Base-by-base conservation (phyloP, 2,888 invertebrate genomes). In the Erpobdella octoculata region DNA sequence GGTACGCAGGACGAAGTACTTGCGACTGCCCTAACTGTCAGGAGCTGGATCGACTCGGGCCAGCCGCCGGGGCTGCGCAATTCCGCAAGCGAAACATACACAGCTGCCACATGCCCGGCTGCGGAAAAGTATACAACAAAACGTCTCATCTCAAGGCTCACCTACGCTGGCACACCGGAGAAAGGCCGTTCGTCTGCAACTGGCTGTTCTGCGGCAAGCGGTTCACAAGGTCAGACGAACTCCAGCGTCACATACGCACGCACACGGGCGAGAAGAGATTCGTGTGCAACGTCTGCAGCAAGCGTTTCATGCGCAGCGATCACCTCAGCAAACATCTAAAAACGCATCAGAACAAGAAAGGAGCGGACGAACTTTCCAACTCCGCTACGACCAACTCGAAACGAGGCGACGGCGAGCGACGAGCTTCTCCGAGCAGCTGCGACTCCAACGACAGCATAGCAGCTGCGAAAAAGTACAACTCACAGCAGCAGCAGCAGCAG, bases 1-100 rank as follows among this genome's bases (percentile, higher is more conserved):
- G 95, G 72, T 96, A 95, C 86, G 93, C 95, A 36, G 95, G 95
- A 0, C 87, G 95, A 33, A 94, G 95, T 31, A 96, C 95, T 48
- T 98, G 97, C 85, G 96, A 96, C 85, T 98, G 97, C 81, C 97
- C 97, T 72, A 97, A 98, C 85, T 98, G 98, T 83, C 93, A 94
- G 84, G 96, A 97, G 85, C 94, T 94, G 28, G 82, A 83, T 84
- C 87, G 94, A 70, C 86, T 94, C 73, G 96, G 94, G 25, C 81
- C 81, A 2, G 93, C 93, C 31, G 95, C 93, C 21, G 69, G 69
- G 18, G 38, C 69, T 9, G 94, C 80, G 70, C 80, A 80, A 74
- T 76, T 81, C 36, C 75, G 80, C 58, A 81, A 81, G 76, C 78
- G 80, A 67, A 81, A 80, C 76, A 77, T 82, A 67, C 82, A 82